Conservation (phyloP, 2,113 vertebrate genomes). For the Aegypius monachus region DNA sequence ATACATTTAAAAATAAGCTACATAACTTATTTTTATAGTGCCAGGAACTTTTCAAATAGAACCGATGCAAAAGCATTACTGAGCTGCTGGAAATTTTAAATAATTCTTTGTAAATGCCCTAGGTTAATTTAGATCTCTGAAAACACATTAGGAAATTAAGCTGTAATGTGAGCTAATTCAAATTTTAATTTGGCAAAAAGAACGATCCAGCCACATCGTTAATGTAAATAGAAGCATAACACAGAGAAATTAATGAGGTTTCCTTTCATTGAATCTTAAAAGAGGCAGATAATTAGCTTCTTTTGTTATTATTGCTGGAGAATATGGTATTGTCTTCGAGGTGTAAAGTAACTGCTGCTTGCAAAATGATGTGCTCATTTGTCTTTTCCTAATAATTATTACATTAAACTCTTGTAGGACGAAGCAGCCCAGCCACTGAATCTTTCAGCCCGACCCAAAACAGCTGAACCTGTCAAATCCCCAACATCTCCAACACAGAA, state of each 20-base stretch:
- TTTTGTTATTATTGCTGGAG: conserved; percentile 79
- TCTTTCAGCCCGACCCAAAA: conserved; percentile 96
- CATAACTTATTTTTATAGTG: conserved; percentile 69
- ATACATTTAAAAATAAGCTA: conserved; percentile 73
- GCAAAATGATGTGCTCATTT: conserved; percentile 77
- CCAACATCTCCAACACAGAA: conserved; percentile 92
- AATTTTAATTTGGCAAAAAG: conserved; percentile 97
- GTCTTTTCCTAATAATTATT: conserved; percentile 78
- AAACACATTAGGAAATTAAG: conserved; percentile 93
- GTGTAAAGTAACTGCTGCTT: conserved; percentile 76
- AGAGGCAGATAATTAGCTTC: conserved; percentile 84
- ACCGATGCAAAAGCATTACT: conserved; percentile 58
- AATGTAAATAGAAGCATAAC: conserved; percentile 87
- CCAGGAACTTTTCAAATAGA: conserved; percentile 72
- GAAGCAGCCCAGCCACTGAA: conserved; percentile 97
- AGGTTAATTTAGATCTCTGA: conserved; percentile 84
- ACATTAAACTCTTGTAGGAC: conserved; percentile 83
- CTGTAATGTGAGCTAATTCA: conserved; percentile 92
- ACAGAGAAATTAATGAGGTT: conserved; percentile 83
- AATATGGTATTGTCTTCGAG: conserved; percentile 80
- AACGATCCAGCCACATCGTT: conserved; percentile 85
- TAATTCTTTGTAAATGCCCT: conserved; percentile 82
- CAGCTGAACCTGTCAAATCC: conserved; percentile 89
- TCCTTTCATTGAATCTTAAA: conserved; percentile 76
- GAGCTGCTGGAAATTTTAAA: conserved; percentile 75